phyloP scores from a whole-genome alignment of 2,113 vertebrate genomes.

The Tachysurus fulvidraco region DNA sequence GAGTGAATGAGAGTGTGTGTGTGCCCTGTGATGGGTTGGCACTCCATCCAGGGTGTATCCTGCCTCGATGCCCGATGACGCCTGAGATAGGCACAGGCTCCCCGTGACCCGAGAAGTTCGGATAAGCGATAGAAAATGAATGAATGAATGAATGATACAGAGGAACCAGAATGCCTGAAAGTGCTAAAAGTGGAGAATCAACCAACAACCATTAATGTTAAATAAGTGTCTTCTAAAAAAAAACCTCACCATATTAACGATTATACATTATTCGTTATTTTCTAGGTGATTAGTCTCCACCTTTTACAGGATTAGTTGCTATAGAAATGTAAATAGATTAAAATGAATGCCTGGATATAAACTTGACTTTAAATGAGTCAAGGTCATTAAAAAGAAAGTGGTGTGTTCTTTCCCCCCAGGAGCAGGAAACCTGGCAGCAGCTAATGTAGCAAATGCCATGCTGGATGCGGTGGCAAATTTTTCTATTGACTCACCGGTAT shows the following conservation, averaged over 20 bases:
- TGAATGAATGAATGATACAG: too few species aligned
- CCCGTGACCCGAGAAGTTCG: too few species aligned
- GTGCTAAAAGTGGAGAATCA: neutral
- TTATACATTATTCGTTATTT: neutral
- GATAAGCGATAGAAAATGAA: too few species aligned
- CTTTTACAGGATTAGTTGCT: neutral
- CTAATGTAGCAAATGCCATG: conserved; percentile 56
- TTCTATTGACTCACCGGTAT: conserved; percentile 24
- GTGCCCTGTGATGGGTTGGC: too few species aligned
- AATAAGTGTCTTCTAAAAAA: neutral
- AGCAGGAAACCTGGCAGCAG: conserved; percentile 54
- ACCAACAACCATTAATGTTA: neutral
- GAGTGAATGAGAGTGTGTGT: too few species aligned
- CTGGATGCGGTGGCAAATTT: conserved; percentile 52
- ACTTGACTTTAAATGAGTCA: neutral
- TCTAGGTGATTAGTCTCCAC: neutral
- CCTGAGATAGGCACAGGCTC: too few species aligned
- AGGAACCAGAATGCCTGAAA: neutral
- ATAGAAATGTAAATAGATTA: neutral
- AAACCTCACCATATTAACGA: neutral
- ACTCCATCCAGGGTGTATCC: too few species aligned
- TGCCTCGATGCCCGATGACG: too few species aligned
- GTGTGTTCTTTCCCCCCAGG: conserved; percentile 49
- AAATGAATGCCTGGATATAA: neutral
- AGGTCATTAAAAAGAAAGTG: neutral